Base-by-base conservation (phyloP, 2,113 vertebrate species). In the Mus spicilegus region DNA sequence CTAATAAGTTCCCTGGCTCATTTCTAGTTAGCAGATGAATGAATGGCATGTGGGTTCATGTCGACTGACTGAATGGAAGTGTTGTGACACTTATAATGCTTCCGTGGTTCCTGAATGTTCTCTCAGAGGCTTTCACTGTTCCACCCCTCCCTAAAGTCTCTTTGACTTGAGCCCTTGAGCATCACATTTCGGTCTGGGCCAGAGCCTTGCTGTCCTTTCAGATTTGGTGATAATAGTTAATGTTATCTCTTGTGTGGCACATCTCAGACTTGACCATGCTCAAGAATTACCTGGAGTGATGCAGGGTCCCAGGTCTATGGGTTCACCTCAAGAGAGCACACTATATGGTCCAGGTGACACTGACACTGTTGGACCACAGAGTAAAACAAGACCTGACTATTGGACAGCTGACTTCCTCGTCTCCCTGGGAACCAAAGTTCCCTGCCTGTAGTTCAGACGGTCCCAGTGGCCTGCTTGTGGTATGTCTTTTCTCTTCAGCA, bases 11-110 rank as follows among this genome's bases (percentile, higher is more conserved):
- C 76, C 8, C 54, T 86, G 87, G 58, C 39, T 96, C 11, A 86
- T 91, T 91, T 96, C 73, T 86, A 24, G 11, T 76, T 72, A 51
- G 65, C 91, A 86, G 51, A 87, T 94, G 77, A 96, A 67, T 91
- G 65, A 94, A 42, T 77, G 73, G n/a, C 82, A 7, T 73, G 82
- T 96, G 30, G 16, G 56, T 89, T 95, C 80, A 36, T 93, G 77
- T 69, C 72, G 87, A 39, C 28, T 91, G 72, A 86, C 36, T 77
- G 72, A 95, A 73, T 87, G 54, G 82, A 96, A 92, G 70, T 56
- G 76, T 67, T 89, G 42, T n/a, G 61, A 94, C 46, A 70, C 42
- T n/a, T 67, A 0, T 30, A 70, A 88, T 46, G 89, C 61, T 56
- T 80, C 22, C 24, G 14, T 72, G 67, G 49, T 87, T 73, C 26